phyloP scores from a whole-genome alignment of 2,113 vertebrate genomes.

The Eulemur rufifrons region DNA sequence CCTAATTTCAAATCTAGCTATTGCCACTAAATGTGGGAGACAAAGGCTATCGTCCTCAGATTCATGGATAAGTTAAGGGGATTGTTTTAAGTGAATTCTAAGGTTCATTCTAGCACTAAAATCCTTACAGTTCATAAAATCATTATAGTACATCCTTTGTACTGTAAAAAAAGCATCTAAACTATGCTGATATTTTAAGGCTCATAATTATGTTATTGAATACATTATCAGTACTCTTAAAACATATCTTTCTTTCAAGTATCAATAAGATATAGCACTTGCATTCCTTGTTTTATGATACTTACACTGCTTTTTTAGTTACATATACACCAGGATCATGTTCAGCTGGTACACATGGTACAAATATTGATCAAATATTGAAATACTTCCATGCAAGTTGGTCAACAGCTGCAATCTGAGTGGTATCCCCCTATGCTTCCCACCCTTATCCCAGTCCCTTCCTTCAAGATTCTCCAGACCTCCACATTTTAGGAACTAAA shows the following conservation, averaged over 20 bases:
- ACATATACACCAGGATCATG: not conserved
- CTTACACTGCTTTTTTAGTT: not conserved
- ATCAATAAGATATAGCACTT: not conserved
- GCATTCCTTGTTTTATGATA: not conserved
- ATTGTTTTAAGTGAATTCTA: not conserved
- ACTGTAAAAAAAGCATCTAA: not conserved
- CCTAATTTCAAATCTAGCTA: not conserved
- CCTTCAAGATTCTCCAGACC: not conserved
- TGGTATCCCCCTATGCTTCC: not conserved
- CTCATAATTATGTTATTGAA: conserved; percentile 2
- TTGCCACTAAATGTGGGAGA: not conserved
- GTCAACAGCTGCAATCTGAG: not conserved
- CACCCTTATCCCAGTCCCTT: not conserved
- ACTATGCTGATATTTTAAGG: conserved; percentile 31
- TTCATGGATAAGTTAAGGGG: not conserved
- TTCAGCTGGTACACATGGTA: not conserved
- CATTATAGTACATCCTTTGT: not conserved
- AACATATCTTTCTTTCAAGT: not conserved
- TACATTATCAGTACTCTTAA: not conserved
- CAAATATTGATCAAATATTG: not conserved
- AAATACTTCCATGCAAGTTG: not conserved
- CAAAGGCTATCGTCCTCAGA: not conserved
- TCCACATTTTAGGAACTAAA: not conserved
- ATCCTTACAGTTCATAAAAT: not conserved
- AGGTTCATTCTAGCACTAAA: not conserved